These are phyloP conservation scores for Sclerodermus sp. DNA, from an alignment of 2,888 invertebrate genomes.

Conservation along the genomic window DNA sequence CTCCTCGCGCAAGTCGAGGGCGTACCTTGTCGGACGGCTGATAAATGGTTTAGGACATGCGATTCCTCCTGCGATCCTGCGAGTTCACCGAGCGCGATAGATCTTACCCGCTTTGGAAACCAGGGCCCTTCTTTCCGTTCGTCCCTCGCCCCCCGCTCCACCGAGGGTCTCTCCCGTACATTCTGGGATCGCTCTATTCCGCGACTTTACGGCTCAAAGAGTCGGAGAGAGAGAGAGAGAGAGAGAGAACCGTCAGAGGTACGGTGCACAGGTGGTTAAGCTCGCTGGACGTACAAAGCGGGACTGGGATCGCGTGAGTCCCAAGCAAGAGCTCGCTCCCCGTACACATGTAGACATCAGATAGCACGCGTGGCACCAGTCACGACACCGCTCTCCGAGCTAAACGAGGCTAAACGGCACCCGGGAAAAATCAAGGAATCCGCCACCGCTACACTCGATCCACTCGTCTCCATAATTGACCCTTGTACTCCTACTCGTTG, in stretches of 20 bases:
- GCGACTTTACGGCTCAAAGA: not conserved
- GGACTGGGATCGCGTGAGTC: constrained; percentile 42
- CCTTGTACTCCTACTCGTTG: not conserved
- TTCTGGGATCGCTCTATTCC: not conserved
- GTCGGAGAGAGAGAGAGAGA: no score
- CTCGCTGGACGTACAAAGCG: constrained; percentile 29
- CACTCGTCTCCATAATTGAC: constrained; percentile 8
- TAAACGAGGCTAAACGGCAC: not conserved
- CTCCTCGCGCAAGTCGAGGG: constrained; percentile 16
- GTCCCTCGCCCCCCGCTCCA: not conserved
- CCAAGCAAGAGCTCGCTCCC: no score
- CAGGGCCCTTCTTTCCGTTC: constrained; percentile 7
- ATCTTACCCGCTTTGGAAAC: constrained; percentile 31
- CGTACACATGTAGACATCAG: constrained; percentile 45
- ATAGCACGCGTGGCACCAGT: constrained; percentile 41
- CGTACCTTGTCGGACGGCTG: constrained; percentile 27
- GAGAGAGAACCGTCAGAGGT: no score
- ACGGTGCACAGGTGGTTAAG: constrained; percentile 35
- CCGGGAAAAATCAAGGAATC: constrained; percentile 7
- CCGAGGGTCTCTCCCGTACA: not conserved
- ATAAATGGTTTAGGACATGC: constrained; percentile 37
- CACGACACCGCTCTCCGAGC: constrained; percentile 37
- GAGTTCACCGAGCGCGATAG: constrained; percentile 27
- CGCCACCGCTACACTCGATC: constrained; percentile 18
- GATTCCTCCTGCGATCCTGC: constrained; percentile 33